Evolutionary conservation across 2,113 vertebrate species (phyloP), one percentile per base, ranked within the genome.

Genomic region (Phrynosoma blainvillii): DNA sequence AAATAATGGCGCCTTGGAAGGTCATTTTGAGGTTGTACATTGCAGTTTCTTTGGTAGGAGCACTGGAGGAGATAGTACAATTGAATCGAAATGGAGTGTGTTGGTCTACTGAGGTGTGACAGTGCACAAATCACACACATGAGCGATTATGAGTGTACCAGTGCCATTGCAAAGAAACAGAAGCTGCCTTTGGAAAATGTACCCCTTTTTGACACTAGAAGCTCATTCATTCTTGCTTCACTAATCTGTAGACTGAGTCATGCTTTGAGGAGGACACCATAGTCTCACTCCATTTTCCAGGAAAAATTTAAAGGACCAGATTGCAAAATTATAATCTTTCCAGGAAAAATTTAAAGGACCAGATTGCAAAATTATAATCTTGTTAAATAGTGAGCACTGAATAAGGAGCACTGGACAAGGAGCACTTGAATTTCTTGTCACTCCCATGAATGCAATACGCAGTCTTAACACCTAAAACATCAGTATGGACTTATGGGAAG

Each of bases 261-360:
- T 94, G 93, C 92, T 90, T 93, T 85, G 30, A 92, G 73, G 91
- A 91, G 62, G 92, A 89, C 54, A 89, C 86, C 81, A 86, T 90
- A 93, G 90, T 95, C 84, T 93, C 89, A 93, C 92, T 86, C 92
- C 92, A 86, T 54, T 90, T 78, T 91, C 91, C 92, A 78, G 90
- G 93, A 90, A 89, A 88, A 81, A 89, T 66, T 77, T 76, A 76
- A 82, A 87, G 70, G 30, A 27, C 62, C 80, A 30, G 62, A 66
- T 62, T 30, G 73, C 25, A 83, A n/a, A n/a, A n/a, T n/a, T n/a
- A n/a, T n/a, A n/a, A n/a, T n/a, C n/a, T 90, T 78, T 91, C 91
- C 92, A 77, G 90, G 93, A 90, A 89, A 88, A 81, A 89, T 76
- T 77, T 76, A 75, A 82, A 87, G 70, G 30, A 27, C 62, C 80